phyloP scores from a whole-genome alignment of 2,797 vertebrate genomes.

The Thalassophryne amazonica region DNA sequence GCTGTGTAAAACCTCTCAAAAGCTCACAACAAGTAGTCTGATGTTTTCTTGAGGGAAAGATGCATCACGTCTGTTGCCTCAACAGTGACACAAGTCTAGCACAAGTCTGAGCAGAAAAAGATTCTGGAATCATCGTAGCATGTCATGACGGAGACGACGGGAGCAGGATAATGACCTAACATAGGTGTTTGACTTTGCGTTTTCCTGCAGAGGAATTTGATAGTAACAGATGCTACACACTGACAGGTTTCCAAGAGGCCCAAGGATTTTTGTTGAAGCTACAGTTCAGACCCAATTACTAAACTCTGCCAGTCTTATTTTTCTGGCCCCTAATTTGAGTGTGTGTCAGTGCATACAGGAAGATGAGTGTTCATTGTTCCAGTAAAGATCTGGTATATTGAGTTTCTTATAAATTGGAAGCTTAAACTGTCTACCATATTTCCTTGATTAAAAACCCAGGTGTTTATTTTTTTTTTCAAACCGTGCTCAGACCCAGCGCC shows the following conservation, averaged over 20 bases:
- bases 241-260: conserved; percentile 54
- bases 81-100: conserved; percentile 50
- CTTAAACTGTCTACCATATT: no score
- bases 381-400: no score
- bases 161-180: conserved; percentile 28
- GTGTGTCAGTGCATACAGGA: not conserved
- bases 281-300: conserved; percentile 69
- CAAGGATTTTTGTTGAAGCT: conserved; percentile 59
- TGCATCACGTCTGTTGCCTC: conserved; percentile 29
- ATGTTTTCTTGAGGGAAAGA: conserved; percentile 24
- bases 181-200: conserved; percentile 37
- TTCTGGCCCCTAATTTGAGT: conserved; percentile 5
- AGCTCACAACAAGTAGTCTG: conserved; percentile 4
- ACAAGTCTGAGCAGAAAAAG: conserved; percentile 37
- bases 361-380: conserved; percentile 3
- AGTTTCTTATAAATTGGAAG: no score
- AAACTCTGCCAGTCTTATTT: conserved; percentile 52
- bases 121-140: conserved; percentile 19
- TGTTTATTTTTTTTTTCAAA: no score
- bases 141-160: conserved; percentile 43
- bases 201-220: conserved; percentile 44
- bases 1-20: conserved; percentile 39
- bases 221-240: conserved; percentile 45
- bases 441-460: no score
- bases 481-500: no score